These are phyloP conservation scores for Halcyon chelicuti DNA, from an alignment of 2,797 vertebrate genomes.

Conservation along the genomic window DNA sequence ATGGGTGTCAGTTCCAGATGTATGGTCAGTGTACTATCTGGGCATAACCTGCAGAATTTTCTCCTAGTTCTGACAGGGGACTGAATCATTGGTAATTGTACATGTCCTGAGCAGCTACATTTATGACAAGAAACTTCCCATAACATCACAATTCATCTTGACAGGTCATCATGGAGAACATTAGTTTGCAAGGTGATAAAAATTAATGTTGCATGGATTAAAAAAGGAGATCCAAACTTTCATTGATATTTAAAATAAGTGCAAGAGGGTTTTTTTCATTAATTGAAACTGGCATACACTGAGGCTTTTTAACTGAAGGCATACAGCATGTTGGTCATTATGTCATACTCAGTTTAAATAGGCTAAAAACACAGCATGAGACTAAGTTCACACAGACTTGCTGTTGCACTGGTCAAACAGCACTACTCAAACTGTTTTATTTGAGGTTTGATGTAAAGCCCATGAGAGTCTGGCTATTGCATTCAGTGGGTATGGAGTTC, in stretches of 20 bases:
- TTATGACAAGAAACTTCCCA: not conserved
- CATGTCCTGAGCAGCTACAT: not conserved
- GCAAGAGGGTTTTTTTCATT: not conserved
- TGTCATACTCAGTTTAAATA: not conserved
- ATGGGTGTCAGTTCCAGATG: not conserved
- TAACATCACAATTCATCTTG: not conserved
- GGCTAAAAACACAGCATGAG: not conserved
- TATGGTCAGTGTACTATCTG: not conserved
- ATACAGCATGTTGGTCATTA: not conserved
- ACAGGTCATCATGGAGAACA: not conserved
- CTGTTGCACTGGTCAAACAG: conserved; percentile 7
- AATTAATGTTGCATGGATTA: not conserved
- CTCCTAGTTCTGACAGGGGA: not conserved
- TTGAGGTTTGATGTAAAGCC: conserved; percentile 38
- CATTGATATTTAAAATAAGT: not conserved
- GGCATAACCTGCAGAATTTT: not conserved
- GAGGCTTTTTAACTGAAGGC: not conserved
- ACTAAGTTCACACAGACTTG: not conserved
- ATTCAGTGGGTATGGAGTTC: not conserved
- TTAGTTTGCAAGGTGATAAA: not conserved
- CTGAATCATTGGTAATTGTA: not conserved
- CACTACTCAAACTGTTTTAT: conserved; percentile 12
- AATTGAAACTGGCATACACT: not conserved
- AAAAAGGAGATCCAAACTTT: not conserved
- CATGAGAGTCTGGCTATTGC: not conserved